Evolutionary conservation across 2,113 vertebrate genomes (phyloP), one percentile per base, ranked within the genome.

Genomic region (Periophthalmodon schlosseri): DNA sequence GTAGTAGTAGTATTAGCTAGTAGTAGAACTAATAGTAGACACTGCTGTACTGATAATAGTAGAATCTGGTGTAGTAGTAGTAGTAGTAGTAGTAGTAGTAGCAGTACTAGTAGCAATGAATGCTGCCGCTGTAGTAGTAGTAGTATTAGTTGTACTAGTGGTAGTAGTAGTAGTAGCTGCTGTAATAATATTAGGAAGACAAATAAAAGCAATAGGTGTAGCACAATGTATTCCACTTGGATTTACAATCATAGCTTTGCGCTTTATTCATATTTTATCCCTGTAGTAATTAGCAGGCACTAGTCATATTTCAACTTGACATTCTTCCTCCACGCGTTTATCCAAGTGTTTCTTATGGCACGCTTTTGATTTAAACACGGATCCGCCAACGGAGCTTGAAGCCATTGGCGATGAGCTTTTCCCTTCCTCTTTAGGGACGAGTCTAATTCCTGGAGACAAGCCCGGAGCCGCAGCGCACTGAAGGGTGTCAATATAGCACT

Each of bases 401-500:
- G 77, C 83, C 77, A 83, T 81, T 81, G 71, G 71, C 28, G 72
- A 79, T 47, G 87, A 86, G 82, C 79, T 78, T 64, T 69, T 83
- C 58, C 57, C 82, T 72, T 39, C 74, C 70, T 88, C 79, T 86
- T 87, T 69, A 78, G 85, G 80, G 82, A 78, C 76, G 75, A 74
- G 68, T 72, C 72, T 75, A 78, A 84, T 73, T 73, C 77, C 23
- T 69, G 60, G 84, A 89, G 85, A 87, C 72, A 73, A 74, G 24
- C 77, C 15, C 57, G 56, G 84, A 90, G 86, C 83, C 78, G 75
- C 79, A 86, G 91, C 75, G 82, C 91, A 91, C 85, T 89, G 91
- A 94, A 92, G 91, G 86, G 88, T 94, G 92, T 93, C 91, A 91
- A 89, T 91, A 92, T 85, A 77, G 84, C 86, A 84, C 81, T 74